These are phyloP conservation scores for Sternotherus odoratus DNA, from an alignment of 2,797 vertebrate genomes.

Conservation along the genomic window DNA sequence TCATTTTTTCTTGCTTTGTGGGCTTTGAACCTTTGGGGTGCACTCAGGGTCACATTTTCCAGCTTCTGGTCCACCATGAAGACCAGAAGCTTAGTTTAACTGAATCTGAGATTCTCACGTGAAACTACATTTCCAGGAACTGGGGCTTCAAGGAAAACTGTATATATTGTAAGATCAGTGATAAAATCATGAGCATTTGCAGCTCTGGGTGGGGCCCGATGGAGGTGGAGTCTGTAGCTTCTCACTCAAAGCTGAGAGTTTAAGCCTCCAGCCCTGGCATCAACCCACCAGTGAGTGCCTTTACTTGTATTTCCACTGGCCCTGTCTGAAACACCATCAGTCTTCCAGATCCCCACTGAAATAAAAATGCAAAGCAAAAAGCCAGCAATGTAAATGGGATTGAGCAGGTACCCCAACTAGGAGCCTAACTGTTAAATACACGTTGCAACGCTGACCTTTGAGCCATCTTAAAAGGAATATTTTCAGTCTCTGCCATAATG, in stretches of 20 bases:
- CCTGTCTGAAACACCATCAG: neutral
- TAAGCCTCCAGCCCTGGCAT: neutral
- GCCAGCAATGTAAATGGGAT: neutral
- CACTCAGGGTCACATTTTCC: neutral
- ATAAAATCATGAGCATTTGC: neutral
- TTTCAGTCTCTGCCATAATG: neutral
- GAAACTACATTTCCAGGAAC: neutral
- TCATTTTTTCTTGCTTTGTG: neutral
- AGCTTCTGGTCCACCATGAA: neutral
- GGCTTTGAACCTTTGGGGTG: neutral
- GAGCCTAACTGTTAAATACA: neutral
- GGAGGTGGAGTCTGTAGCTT: neutral
- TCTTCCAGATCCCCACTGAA: neutral
- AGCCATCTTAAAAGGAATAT: accelerated
- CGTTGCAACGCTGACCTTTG: neutral
- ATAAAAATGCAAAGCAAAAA: neutral
- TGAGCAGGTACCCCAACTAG: neutral
- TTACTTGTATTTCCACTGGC: neutral
- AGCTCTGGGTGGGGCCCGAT: neutral
- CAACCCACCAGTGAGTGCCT: neutral
- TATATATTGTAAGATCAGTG: neutral
- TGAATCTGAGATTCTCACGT: neutral
- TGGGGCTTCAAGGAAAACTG: neutral
- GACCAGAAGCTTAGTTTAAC: neutral
- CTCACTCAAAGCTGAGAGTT: neutral